Evolutionary conservation across 92 coral and sea anemone species (phyloP), one percentile per base, ranked within the genome.

Genomic region (Porites lobata): DNA sequence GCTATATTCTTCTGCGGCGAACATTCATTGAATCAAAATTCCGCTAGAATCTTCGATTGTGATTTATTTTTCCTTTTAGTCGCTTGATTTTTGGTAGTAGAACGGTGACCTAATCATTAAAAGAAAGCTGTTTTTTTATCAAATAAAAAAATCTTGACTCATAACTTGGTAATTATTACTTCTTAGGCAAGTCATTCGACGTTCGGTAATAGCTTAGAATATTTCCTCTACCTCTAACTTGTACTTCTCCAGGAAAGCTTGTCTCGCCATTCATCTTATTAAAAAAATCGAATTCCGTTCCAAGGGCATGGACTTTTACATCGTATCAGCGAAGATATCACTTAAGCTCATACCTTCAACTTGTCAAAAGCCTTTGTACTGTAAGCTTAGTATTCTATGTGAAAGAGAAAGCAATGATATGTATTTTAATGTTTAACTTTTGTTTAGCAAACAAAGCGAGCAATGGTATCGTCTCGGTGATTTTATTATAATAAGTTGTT

Each of bases 401-500:
- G 26, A 80, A 12, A 47, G 21, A 21, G 14, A 65, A 47, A 72
- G 29, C 47, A 26, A 50, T 52, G 20, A 14, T 56, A 4, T 65
- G 69, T 54, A 53, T 15, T 67, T 43, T 63, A n/a, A 22, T 68
- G 54, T 54, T 81, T 52, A 54, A 81, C 66, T 81, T 81, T 67
- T 68, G 85, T 81, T 81, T 81, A 26, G 77, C 85, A 68, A 81
- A 68, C 76, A 81, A 81, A 69, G 76, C 67, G 63, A 81, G 76
- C 59, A 52, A 24, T 69, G 64, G 29, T 52, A 68, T 80, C 76
- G 54, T 65, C 85, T 69, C 53, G 69, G 18, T 52, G 59, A 53
- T 65, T 79, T 79, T 79, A 38, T 38, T 38, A 4, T 73, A 64
- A 79, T 54, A 20, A 38, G 69, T 79, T 21, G 51, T 81, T 81